Conservation (phyloP, 2,888 invertebrate species). For the Hipparchia semele region DNA sequence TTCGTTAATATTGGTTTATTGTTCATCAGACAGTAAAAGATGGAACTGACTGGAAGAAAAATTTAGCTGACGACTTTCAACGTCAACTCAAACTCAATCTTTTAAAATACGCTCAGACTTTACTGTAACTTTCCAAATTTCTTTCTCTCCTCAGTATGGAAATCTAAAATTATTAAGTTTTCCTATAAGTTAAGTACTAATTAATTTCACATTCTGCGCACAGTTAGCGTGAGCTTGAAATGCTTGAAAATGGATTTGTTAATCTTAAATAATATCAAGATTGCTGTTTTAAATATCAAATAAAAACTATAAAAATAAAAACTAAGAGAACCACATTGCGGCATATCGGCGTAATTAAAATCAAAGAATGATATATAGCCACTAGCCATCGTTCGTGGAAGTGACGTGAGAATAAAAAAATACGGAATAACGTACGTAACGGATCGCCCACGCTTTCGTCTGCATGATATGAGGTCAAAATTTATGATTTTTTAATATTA, state of each 20-base stretch:
- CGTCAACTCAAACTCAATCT: too few relatives aligned
- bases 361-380: neutral
- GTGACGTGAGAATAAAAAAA: neutral
- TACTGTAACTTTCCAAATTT: too few relatives aligned
- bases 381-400: neutral
- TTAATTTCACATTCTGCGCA: too few relatives aligned
- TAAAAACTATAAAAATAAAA: neutral
- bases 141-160: too few relatives aligned
- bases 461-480: conserved; percentile 11
- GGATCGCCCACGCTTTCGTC: conserved; percentile 1
- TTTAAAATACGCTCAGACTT: too few relatives aligned
- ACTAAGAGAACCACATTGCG: neutral
- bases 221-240: too few relatives aligned
- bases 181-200: too few relatives aligned
- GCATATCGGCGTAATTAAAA: conserved; percentile 3
- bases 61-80: too few relatives aligned
- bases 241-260: neutral
- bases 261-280: neutral
- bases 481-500: conserved; percentile 13
- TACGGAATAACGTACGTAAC: neutral
- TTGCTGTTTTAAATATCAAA: neutral
- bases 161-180: too few relatives aligned
- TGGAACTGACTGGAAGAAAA: too few relatives aligned
- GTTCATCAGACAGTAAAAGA: too few relatives aligned
- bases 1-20: too few relatives aligned